A percentile compares a stretch with the other conserved stretches of the same genome.
phyloP scores from a whole-genome alignment of 2,888 invertebrate genomes.

The Heliconius cydno region DNA sequence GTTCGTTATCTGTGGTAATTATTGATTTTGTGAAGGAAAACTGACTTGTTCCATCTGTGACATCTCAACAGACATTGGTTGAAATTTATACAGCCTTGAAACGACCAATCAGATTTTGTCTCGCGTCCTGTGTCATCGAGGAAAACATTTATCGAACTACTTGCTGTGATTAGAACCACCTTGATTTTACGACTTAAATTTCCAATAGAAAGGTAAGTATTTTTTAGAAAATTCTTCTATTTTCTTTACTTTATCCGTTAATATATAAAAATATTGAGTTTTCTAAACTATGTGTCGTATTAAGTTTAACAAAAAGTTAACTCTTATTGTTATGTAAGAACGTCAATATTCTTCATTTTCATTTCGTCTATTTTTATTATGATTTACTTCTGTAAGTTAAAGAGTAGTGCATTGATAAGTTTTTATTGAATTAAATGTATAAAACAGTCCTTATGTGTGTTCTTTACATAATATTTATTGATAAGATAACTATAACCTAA shows the following conservation, averaged over 20 bases:
- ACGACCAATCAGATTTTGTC: constrained; percentile 16
- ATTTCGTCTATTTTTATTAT: not conserved
- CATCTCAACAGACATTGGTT: constrained; percentile 14
- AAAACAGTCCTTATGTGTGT: not conserved
- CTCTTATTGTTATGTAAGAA: constrained; percentile 48
- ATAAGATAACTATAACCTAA: constrained; percentile 18
- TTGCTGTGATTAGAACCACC: constrained; percentile 41
- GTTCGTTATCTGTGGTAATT: constrained; percentile 9
- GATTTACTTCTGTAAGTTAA: not conserved
- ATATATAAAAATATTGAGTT: not conserved
- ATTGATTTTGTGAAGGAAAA: constrained; percentile 1
- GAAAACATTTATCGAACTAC: constrained; percentile 38
- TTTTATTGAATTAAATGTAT: not conserved
- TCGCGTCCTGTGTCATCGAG: constrained; percentile 12
- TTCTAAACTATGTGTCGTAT: not conserved
- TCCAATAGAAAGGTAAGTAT: constrained; percentile 41
- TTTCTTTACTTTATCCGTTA: not conserved
- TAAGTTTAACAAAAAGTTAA: not conserved
- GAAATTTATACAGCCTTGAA: not conserved
- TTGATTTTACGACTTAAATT: constrained; percentile 29
- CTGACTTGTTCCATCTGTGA: not conserved
- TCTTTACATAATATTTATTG: not conserved
- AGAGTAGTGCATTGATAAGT: no score
- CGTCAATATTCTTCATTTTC: constrained; percentile 42
- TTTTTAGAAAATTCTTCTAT: not conserved